Conservation (phyloP, 2,888 invertebrate species). For the Miltochrista miniata region DNA sequence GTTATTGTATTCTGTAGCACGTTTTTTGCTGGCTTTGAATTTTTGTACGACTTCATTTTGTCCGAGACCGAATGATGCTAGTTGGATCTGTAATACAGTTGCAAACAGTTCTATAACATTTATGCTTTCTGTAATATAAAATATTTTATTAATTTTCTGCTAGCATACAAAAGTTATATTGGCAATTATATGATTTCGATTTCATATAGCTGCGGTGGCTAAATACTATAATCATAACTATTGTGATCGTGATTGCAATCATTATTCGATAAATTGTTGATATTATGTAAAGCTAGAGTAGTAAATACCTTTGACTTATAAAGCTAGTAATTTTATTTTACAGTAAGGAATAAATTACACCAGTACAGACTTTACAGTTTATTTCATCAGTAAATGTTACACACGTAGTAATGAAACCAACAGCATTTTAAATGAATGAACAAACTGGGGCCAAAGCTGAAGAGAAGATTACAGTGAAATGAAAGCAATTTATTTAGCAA, state of each 20-base stretch:
- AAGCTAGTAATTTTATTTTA: neutral
- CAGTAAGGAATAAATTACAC: neutral
- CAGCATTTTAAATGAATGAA: slow-evolving; percentile 28
- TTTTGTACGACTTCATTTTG: slow-evolving; percentile 2
- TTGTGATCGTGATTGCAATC: too few relatives aligned
- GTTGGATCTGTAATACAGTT: neutral
- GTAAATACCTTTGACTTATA: neutral
- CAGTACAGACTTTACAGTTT: neutral
- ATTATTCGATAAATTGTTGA: too few relatives aligned
- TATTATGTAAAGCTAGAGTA: too few relatives aligned
- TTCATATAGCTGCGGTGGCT: too few relatives aligned
- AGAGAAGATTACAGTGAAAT: slow-evolving; percentile 52
- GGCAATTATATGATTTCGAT: too few relatives aligned
- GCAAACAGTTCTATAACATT: too few relatives aligned
- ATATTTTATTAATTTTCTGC: too few relatives aligned
- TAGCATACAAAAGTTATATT: too few relatives aligned
- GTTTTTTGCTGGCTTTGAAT: slow-evolving; percentile 11
- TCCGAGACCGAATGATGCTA: neutral
- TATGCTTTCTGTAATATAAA: too few relatives aligned
- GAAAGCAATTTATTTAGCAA: slow-evolving; percentile 60
- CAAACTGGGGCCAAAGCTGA: slow-evolving; percentile 51
- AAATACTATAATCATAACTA: too few relatives aligned
- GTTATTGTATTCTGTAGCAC: slow-evolving; percentile 15
- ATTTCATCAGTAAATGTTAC: slow-evolving; percentile 10
- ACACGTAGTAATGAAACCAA: slow-evolving; percentile 9